phyloP scores from a whole-genome alignment of 1,140 invertebrate genomes.

The Cherax destructor region DNA sequence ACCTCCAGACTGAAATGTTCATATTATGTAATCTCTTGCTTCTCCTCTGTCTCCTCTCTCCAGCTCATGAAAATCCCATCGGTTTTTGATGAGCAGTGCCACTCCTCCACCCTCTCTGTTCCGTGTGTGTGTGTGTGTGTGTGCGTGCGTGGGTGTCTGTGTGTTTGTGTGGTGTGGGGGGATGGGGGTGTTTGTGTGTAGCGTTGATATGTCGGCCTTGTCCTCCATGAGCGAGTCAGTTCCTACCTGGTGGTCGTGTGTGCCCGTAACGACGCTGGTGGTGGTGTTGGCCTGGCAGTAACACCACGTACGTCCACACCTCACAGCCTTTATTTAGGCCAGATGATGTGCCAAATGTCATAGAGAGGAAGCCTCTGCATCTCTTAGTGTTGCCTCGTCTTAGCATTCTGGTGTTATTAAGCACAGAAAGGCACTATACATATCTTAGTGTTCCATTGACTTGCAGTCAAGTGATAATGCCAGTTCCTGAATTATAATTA shows the following conservation, averaged over 20 bases:
- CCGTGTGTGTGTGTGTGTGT: too few species aligned
- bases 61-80: too few species aligned
- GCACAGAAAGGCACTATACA: background rate
- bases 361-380: background rate
- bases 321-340: background rate
- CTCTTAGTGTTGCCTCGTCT: background rate
- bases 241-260: slow-evolving; percentile 19
- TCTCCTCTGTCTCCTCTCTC: too few species aligned
- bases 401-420: background rate
- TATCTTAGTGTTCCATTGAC: background rate
- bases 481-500: too few species aligned
- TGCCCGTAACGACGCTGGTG: slow-evolving; percentile 2
- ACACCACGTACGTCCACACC: background rate
- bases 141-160: too few species aligned
- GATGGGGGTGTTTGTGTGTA: background rate
- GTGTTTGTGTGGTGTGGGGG: too few species aligned
- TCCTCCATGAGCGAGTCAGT: slow-evolving; percentile 21
- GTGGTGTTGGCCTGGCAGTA: background rate
- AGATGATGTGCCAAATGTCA: background rate
- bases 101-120: too few species aligned
- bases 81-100: too few species aligned
- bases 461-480: too few species aligned
- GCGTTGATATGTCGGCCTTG: background rate
- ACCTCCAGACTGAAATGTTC: too few species aligned
- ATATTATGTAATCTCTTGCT: too few species aligned